phyloP scores from a whole-genome alignment of 2,113 vertebrate species.

The Carassius carassius region DNA sequence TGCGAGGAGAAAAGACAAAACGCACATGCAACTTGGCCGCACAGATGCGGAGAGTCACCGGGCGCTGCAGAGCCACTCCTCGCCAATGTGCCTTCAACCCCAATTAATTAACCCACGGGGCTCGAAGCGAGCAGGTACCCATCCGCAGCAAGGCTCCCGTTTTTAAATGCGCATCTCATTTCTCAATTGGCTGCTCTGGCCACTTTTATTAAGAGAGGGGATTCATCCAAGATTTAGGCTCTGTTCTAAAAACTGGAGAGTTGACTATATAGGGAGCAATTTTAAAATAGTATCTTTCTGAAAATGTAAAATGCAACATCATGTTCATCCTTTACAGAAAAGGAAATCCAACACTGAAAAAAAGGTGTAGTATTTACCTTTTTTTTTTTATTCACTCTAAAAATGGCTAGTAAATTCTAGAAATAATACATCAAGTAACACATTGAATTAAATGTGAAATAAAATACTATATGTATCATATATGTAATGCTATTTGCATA shows the following conservation, averaged over 20 bases:
- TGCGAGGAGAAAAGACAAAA: conserved; percentile 39
- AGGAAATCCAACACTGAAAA: background rate
- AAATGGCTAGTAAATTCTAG: background rate
- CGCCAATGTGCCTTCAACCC: conserved; percentile 80
- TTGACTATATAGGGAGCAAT: background rate
- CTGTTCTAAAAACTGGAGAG: background rate
- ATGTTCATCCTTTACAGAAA: background rate
- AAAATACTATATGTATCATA: too few species aligned
- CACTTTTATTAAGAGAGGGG: conserved; percentile 84
- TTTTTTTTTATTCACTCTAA: background rate
- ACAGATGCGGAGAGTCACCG: conserved; percentile 92
- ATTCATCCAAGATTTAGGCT: conserved; percentile 74
- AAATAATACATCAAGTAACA: background rate
- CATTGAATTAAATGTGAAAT: too few species aligned
- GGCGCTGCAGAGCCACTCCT: conserved; percentile 84
- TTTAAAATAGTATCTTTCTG: background rate
- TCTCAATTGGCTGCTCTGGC: conserved; percentile 78
- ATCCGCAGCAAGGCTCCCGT: conserved; percentile 86
- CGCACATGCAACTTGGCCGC: conserved; percentile 56
- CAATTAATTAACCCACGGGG: conserved; percentile 95
- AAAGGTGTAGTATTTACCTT: too few species aligned
- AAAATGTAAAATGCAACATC: background rate
- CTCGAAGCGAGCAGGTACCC: conserved; percentile 85
- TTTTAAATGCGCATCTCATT: conserved; percentile 99
- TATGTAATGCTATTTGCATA: too few species aligned